These are phyloP conservation scores for Luidia sarsii DNA, from an alignment of 53 echinoderm and acorn worm species.

Conservation along the genomic window DNA sequence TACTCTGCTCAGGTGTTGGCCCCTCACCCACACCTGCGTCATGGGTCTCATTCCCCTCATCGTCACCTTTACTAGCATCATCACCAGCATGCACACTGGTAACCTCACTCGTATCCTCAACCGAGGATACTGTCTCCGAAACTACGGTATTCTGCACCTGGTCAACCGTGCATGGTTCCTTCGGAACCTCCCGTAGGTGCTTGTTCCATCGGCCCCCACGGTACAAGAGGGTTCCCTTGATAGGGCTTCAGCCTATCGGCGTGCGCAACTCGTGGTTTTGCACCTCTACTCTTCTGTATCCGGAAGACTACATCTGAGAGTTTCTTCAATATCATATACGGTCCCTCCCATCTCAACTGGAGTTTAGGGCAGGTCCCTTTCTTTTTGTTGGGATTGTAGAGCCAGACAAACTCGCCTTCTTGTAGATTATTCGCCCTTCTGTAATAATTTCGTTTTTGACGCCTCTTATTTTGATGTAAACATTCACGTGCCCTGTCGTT, in stretches of 20 bases:
- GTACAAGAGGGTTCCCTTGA: too few species aligned
- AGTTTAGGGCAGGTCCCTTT: slow-evolving; percentile 37
- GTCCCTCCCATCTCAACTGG: slow-evolving; percentile 8
- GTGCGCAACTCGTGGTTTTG: not conserved
- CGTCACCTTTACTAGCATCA: too few species aligned
- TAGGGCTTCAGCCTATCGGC: not conserved
- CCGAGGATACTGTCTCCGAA: too few species aligned
- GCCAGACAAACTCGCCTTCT: slow-evolving; percentile 25
- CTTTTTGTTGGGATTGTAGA: slow-evolving; percentile 9
- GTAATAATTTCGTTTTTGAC: slow-evolving; percentile 31
- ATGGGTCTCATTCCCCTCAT: too few species aligned
- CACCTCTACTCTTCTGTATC: not conserved
- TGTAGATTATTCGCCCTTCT: not conserved
- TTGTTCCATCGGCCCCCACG: not conserved
- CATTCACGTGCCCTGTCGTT: not conserved
- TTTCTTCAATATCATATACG: not conserved
- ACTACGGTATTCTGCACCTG: too few species aligned
- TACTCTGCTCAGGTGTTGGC: too few species aligned
- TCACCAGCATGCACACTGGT: too few species aligned
- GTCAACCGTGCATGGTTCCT: not conserved
- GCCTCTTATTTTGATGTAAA: not conserved
- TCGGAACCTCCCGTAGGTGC: not conserved
- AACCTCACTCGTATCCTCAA: too few species aligned
- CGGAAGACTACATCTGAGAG: not conserved
- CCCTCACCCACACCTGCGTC: too few species aligned